phyloP scores from a whole-genome alignment of 2,797 vertebrate species.

The Adrianichthys oophorus region DNA sequence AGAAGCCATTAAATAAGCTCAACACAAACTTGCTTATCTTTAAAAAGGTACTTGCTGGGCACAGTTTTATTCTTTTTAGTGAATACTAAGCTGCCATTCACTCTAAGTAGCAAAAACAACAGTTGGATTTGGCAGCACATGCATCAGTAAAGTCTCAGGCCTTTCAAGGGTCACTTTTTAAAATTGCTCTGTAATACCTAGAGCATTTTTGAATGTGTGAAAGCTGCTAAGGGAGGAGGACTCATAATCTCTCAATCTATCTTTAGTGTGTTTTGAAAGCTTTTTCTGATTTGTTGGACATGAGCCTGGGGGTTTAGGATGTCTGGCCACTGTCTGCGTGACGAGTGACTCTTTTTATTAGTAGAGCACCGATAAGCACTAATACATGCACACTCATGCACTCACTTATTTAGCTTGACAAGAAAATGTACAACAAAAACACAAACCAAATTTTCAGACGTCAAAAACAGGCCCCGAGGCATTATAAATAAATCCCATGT shows the following conservation, averaged over 20 bases:
- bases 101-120: no score
- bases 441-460: neutral
- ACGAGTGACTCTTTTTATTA: constrained; percentile 8
- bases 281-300: constrained; percentile 28
- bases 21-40: no score
- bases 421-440: constrained; percentile 4
- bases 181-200: constrained; percentile 33
- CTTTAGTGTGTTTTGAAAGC: constrained; percentile 33
- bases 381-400: neutral
- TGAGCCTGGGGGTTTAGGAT: constrained; percentile 11
- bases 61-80: no score
- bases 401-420: neutral
- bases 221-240: constrained; percentile 32
- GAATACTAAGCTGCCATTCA: no score
- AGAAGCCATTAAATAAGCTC: no score
- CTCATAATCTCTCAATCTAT: constrained; percentile 42
- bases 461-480: no score
- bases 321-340: constrained; percentile 17
- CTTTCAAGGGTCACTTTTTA: constrained; percentile 32
- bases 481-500: no score
- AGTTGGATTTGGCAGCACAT: constrained; percentile 25
- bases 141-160: constrained; percentile 23
- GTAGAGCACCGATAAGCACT: constrained; percentile 19
- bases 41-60: no score
- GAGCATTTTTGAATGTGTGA: constrained; percentile 28